Base-by-base conservation (phyloP, 2,113 vertebrate species). In the Macroglossus sobrinus region DNA sequence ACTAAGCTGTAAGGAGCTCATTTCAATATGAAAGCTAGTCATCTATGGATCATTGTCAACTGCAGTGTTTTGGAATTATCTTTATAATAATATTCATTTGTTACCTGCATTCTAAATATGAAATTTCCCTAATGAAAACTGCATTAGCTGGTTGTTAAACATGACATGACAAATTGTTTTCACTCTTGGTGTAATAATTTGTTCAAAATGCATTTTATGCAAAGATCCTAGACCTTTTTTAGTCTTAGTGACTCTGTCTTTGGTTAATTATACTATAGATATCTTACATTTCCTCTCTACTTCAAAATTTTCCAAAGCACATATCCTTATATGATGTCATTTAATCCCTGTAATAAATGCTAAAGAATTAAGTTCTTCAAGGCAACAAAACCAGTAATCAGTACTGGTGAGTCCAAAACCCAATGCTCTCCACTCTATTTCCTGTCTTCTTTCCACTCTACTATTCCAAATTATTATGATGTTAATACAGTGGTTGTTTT, bases 271-370 rank as follows among this genome's bases (percentile, higher is more conserved):
- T 59, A 63, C 12, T 55, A 61, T 6, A 68, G 11, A 11, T 71
- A 45, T 2, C 3, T 64, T 64, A 61, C 2, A 64, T 61, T 28
- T 64, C 19, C 28, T 91, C 55, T 22, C 13, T 89, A 57, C 28
- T 96, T 91, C 72, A 5, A 82, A 28, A 80, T 15, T 33, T 93
- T 87, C 82, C 43, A 72, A 95, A 93, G 66, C 59, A 66, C 21
- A 35, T 75, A 30, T 18, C 28, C 1, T 79, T 87, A 75, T 1
- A 75, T 55, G 21, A 55, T 55, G 13, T 40, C 59, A 76, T 28
- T 12, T 43, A 6, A 94, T 76, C 14, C 24, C 76, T 35, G 10
- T 13, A 59, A 91, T 22, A 22, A 18, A 57, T 40, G 6, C 22
- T 89, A 30, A 84, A n/a, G 21, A 47, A 74, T 80, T 85, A 72